phyloP scores from a whole-genome alignment of 2,888 invertebrate genomes.

The Clunio marinus region DNA sequence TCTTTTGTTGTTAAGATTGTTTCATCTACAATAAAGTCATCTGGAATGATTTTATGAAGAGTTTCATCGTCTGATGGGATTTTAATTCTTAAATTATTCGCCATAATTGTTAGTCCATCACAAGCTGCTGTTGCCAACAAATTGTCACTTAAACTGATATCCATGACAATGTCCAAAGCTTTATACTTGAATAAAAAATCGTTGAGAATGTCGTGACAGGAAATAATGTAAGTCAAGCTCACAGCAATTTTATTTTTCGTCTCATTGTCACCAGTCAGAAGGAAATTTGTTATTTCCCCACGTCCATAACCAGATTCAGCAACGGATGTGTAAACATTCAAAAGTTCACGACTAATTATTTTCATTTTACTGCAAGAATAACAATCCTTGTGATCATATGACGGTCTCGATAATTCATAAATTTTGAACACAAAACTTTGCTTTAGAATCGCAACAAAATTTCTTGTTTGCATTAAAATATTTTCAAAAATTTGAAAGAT shows the following conservation, averaged over 20 bases:
- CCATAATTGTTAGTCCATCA: conserved; percentile 48
- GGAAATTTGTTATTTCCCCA: conserved; percentile 48
- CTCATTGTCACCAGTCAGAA: conserved; percentile 46
- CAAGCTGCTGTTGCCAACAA: conserved; percentile 48
- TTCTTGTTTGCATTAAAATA: conserved; percentile 47
- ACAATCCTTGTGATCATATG: conserved; percentile 39
- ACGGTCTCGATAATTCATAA: conserved; percentile 45
- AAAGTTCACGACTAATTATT: conserved; percentile 46
- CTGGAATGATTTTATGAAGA: conserved; percentile 20
- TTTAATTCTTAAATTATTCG: conserved; percentile 41
- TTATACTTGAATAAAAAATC: conserved; percentile 48
- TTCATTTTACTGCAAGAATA: conserved; percentile 43
- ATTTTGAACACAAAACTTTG: conserved; percentile 48
- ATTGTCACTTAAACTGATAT: conserved; percentile 46
- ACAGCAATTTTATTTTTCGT: conserved; percentile 49
- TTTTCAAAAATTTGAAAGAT: conserved; percentile 29
- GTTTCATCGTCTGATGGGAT: conserved; percentile 23
- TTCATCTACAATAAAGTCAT: conserved; percentile 3
- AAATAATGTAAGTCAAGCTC: conserved; percentile 48
- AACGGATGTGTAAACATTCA: conserved; percentile 48
- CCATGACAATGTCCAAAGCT: conserved; percentile 46
- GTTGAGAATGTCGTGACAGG: conserved; percentile 46
- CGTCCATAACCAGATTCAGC: conserved; percentile 51
- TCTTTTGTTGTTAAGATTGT: conserved; percentile 6
- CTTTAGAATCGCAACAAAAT: conserved; percentile 49